Base-by-base conservation (phyloP, 1,140 invertebrate species). In the Zophobas morio region DNA sequence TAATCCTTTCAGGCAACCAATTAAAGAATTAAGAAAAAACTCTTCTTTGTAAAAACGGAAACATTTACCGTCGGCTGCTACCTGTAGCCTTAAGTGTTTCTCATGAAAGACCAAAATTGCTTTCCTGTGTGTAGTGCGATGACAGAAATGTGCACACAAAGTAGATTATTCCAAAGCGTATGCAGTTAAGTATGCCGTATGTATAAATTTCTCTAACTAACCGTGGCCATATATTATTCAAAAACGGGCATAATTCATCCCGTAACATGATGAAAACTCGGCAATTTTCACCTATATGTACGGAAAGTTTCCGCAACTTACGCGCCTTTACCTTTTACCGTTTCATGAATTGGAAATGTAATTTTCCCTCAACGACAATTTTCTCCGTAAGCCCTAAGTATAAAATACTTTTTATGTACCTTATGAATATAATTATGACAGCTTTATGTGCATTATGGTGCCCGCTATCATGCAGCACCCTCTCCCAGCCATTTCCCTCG, bases 301-400 rank as follows among this genome's bases (percentile, higher is more conserved):
- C 53, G 54, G 47, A 74, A 54, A 74, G 39, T 66, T 78, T 78
- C 51, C 72, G 66, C 57, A 75, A 74, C 42, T 70, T 70, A 56
- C 57, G 47, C 57, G 60, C 76, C 72, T 75, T 70, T 75, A 75
- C 73, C 79, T 75, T 66, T 81, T 75, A 70, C 60, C 70, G 66
- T 80, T 81, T 81, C 79, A 81, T 81, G 80, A 81, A 81, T 81
- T 81, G 80, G 80, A 80, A 81, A 81, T 81, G 78, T 80, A 81
- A 81, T 81, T 81, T 81, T 81, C 80, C 46, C 70, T 80, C 76
- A 42, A 77, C 71, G 76, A 80, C 72, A 78, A 80, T 75, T 80
- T 78, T 53, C 72, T 72, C 46, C 79, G 71, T 78, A 80, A 79
- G 71, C 76, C 66, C 63, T 40, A 70, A 60, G 63, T 78, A 80